Base-by-base conservation (phyloP, 2,888 invertebrate species). In the Polylopha cassiicola region DNA sequence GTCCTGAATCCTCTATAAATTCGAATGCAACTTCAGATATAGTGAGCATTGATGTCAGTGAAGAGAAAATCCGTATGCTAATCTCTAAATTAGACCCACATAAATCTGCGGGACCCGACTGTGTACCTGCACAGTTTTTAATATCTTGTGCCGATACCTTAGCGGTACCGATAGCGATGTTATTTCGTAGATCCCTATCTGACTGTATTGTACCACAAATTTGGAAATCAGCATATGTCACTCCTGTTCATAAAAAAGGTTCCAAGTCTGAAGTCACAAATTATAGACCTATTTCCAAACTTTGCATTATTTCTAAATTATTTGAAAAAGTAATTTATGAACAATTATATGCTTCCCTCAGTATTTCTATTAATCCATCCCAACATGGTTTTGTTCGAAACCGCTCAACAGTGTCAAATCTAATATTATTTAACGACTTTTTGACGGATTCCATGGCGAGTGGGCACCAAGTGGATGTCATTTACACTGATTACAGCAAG, bases 301-400 rank as follows among this genome's bases (percentile, higher is more conserved):
- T 50, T 10, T 51, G 45, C 11, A 15, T 49, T 3, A 30, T 50
- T 22, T 36, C 44, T 9, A 48, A 43, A 33, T 39, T 42, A 1
- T 32, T 51, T 4, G 52, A 49, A 27, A 44, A 36, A 24, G 36
- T 50, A 5, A 34, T 50, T 2, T 33, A 46, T 17, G 16, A 13
- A 2, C 42, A 47, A 9, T 28, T 47, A 1, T 50, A 50, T 9
- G n/a, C 21, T 2, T 17, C 39, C 1, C 4, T 50, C 1, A 32
- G 24, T 8, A n/a, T 13, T 8, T 20, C 23, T 2, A 37, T 50
- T 10, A 36, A 24, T 1, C 9, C 23, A n/a, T 39, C 43, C 18
- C 53, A 49, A 15, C 50, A 53, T 15, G 50, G 53, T 1, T 53
- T 53, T 22, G 3, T 54, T 0, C 37, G 18, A 7, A 9, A 24